Evolutionary conservation across 2,888 invertebrate species (phyloP).

Genomic region (Macropis europaea): DNA sequence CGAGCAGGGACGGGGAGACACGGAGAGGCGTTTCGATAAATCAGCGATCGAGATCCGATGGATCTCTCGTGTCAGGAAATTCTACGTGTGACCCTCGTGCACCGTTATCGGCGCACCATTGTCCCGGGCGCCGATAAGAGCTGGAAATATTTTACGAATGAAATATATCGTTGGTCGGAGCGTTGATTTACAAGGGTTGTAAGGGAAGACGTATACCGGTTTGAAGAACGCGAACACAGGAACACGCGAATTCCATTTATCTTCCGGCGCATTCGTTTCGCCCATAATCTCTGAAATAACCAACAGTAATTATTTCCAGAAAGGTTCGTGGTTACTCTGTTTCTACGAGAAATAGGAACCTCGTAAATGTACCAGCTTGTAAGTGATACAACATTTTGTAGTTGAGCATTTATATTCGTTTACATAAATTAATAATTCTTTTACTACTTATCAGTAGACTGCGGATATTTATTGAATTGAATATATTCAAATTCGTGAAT

Average conservation of each 20-base stretch:
- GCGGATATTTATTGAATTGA: too few species aligned
- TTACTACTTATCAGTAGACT: too few species aligned
- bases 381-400: too few species aligned
- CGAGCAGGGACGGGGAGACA: neutral
- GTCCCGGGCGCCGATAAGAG: neutral
- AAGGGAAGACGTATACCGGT: neutral
- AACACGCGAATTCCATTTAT: conserved; percentile 27
- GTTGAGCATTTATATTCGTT: too few species aligned
- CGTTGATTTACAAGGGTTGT: conserved; percentile 8
- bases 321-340: neutral
- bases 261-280: neutral
- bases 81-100: neutral
- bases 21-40: neutral
- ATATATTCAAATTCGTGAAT: too few species aligned
- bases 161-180: neutral
- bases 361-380: too few species aligned
- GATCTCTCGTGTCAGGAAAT: neutral
- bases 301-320: conserved; percentile 14
- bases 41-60: neutral
- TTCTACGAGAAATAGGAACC: too few species aligned
- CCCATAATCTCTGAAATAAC: neutral
- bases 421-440: too few species aligned
- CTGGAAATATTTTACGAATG: conserved; percentile 11
- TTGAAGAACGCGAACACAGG: neutral
- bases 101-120: neutral